Evolutionary conservation across 1,140 invertebrate genomes (phyloP).

Genomic region (Mycetomoellerius zeteki): DNA sequence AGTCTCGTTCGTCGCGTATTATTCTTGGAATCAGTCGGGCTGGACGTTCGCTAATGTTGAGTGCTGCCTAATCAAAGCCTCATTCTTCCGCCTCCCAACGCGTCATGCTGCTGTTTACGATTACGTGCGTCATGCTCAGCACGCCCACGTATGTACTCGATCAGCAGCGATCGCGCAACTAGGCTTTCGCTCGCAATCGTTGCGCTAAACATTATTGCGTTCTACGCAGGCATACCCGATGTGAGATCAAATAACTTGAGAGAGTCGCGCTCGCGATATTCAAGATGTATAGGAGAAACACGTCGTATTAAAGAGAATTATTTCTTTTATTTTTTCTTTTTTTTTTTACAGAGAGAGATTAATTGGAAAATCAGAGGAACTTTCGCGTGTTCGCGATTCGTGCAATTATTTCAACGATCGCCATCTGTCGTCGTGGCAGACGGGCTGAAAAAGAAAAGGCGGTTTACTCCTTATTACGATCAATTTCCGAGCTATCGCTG

Average conservation of each 20-base stretch:
- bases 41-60: constrained; percentile 50
- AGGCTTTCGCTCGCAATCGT: constrained; percentile 21
- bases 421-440: constrained; percentile 44
- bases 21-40: constrained; percentile 59
- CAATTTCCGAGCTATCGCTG: constrained; percentile 45
- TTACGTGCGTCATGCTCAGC: constrained; percentile 58
- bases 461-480: constrained; percentile 48
- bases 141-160: constrained; percentile 62
- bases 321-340: not conserved
- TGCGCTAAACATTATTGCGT: constrained; percentile 17
- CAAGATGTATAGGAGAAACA: not conserved
- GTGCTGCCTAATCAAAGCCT: constrained; percentile 56
- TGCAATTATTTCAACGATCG: constrained; percentile 42
- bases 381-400: constrained; percentile 23
- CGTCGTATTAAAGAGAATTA: not conserved
- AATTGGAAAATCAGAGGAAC: constrained; percentile 1
- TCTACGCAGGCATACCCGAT: not conserved
- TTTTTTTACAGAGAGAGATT: not conserved
- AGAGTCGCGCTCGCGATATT: too few relatives aligned
- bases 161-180: constrained; percentile 39
- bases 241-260: not conserved
- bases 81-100: constrained; percentile 60
- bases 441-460: constrained; percentile 6
- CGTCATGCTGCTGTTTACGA: constrained; percentile 57
- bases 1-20: constrained; percentile 61